Conservation (phyloP, 2,113 vertebrate species). For the Chamaea fasciata region DNA sequence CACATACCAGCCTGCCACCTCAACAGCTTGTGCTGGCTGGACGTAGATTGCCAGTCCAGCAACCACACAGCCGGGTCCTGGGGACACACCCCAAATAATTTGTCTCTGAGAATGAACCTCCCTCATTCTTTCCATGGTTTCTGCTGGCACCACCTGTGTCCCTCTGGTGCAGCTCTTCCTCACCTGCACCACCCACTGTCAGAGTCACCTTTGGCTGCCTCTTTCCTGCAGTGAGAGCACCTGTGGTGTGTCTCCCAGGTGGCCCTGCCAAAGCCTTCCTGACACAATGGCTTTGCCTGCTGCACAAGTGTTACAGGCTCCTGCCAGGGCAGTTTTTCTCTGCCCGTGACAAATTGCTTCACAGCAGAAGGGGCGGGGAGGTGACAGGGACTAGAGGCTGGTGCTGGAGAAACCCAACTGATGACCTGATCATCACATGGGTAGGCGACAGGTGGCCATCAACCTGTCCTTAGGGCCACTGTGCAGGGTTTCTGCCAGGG, state of each 20-base stretch:
- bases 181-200: background rate
- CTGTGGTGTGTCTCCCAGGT: background rate
- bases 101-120: constrained; percentile 10
- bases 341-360: background rate
- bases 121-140: constrained; percentile 56
- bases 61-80: background rate
- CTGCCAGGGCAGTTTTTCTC: background rate
- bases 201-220: background rate
- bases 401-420: background rate
- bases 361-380: background rate
- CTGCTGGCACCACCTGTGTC: constrained; percentile 18
- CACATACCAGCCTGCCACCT: constrained; percentile 53
- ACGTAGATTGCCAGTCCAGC: background rate
- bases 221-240: background rate
- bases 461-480: background rate
- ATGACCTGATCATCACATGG: no score
- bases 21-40: constrained; percentile 20
- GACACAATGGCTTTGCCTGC: background rate
- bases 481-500: background rate
- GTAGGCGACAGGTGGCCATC: no score
- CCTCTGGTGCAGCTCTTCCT: background rate
- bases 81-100: constrained; percentile 25
- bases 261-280: background rate
- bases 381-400: background rate
- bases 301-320: background rate